phyloP scores from a whole-genome alignment of 2,797 vertebrate genomes.

The Micromesistius poutassou region DNA sequence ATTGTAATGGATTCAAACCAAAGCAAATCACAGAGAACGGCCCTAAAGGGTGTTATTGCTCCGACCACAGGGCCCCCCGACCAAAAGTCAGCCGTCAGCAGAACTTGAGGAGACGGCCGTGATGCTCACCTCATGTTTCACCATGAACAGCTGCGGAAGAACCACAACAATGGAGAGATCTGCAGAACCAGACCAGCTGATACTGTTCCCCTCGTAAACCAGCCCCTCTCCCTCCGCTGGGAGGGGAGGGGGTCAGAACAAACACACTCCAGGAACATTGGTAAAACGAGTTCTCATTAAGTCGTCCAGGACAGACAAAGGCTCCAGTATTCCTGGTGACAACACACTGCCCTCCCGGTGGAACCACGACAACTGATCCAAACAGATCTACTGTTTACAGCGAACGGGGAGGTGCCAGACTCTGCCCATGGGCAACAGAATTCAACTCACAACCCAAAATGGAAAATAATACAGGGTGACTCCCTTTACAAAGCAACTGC shows the following conservation, averaged over 20 bases:
- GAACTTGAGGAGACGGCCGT: constrained; percentile 24
- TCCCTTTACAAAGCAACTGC: no score
- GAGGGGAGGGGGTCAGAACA: constrained; percentile 24
- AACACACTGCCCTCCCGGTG: not conserved
- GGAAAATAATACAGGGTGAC: not conserved
- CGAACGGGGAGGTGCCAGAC: not conserved
- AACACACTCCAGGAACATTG: not conserved
- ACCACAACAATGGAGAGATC: constrained; percentile 50
- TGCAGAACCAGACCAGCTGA: constrained; percentile 35
- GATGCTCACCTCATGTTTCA: constrained; percentile 38
- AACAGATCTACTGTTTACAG: not conserved
- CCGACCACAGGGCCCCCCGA: constrained; percentile 19
- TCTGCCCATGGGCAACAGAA: not conserved
- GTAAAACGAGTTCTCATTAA: no score
- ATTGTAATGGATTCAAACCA: not conserved
- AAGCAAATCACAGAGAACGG: not conserved
- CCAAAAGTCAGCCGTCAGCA: constrained; percentile 48
- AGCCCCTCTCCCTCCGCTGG: constrained; percentile 2
- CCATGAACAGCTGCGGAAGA: constrained; percentile 53
- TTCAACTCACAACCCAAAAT: not conserved
- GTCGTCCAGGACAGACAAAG: not conserved
- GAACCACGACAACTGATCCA: not conserved
- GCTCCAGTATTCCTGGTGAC: not conserved
- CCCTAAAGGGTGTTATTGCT: constrained; percentile 49
- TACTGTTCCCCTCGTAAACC: constrained; percentile 28